These are phyloP conservation scores for Drosophila elegans DNA, from an alignment of 1,140 invertebrate genomes.

Conservation along the genomic window DNA sequence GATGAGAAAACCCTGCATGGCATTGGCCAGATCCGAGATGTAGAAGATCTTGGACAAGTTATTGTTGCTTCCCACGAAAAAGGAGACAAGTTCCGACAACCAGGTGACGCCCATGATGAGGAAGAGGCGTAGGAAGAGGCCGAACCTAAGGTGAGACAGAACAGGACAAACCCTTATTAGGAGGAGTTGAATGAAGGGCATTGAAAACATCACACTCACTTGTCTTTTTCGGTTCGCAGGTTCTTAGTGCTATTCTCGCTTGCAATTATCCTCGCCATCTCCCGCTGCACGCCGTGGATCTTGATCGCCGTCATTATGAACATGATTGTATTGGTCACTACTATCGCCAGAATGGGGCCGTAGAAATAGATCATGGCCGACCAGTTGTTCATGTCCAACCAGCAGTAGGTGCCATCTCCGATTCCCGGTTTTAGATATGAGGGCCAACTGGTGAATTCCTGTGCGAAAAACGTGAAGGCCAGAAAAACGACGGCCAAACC, in stretches of 20 bases:
- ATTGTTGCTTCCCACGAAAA: slow-evolving; percentile 83
- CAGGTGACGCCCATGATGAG: slow-evolving; percentile 91
- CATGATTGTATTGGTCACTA: slow-evolving; percentile 89
- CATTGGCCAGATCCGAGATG: slow-evolving; percentile 85
- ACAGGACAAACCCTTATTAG: slow-evolving; percentile 13
- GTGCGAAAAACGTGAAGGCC: slow-evolving; percentile 85
- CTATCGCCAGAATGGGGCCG: slow-evolving; percentile 89
- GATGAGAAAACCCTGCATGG: slow-evolving; percentile 87
- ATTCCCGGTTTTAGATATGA: slow-evolving; percentile 85
- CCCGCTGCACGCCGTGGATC: slow-evolving; percentile 87
- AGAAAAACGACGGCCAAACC: slow-evolving; percentile 86
- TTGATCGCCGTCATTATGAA: slow-evolving; percentile 90
- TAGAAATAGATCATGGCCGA: slow-evolving; percentile 90
- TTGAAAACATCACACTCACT: slow-evolving; percentile 82
- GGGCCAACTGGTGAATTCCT: slow-evolving; percentile 85
- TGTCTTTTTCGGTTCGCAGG: slow-evolving; percentile 87
- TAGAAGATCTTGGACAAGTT: slow-evolving; percentile 86
- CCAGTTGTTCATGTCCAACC: slow-evolving; percentile 85
- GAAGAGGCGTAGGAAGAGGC: slow-evolving; percentile 89
- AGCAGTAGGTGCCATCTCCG: slow-evolving; percentile 86
- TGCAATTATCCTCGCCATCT: slow-evolving; percentile 87
- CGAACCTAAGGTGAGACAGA: slow-evolving; percentile 86
- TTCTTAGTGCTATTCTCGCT: slow-evolving; percentile 87
- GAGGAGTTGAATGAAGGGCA: slow-evolving; percentile 9
- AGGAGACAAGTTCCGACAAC: slow-evolving; percentile 89